Percentiles rank a stretch among this genome's conserved stretches.
Evolutionary conservation across 2,888 invertebrate genomes (phyloP).

Genomic region (Leptarthrus brevirostris): DNA sequence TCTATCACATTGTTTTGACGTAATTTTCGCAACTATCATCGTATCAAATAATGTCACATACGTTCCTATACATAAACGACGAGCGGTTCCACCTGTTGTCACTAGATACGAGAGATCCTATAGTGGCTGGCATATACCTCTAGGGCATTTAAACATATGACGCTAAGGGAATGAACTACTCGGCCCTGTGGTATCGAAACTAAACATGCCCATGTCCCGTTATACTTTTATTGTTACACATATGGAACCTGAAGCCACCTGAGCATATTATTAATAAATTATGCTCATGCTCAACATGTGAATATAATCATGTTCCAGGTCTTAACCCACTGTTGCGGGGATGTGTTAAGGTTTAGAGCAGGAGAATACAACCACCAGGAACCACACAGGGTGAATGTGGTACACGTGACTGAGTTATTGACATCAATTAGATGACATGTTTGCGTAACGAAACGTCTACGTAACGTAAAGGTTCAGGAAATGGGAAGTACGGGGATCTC

Average conservation of each 20-base stretch:
- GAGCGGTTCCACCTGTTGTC: constrained; percentile 20
- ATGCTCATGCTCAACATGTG: constrained; percentile 43
- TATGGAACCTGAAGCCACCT: constrained; percentile 39
- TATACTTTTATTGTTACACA: constrained; percentile 25
- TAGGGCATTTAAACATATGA: constrained; percentile 19
- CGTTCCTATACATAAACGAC: not conserved
- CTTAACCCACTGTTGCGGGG: not conserved
- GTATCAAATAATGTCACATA: not conserved
- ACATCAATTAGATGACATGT: constrained; percentile 47
- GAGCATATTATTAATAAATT: constrained; percentile 47
- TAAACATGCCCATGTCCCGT: constrained; percentile 15
- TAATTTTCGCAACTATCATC: constrained; percentile 5
- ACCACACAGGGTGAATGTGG: constrained; percentile 6
- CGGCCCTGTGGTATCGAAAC: constrained; percentile 22
- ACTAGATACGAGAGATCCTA: not conserved
- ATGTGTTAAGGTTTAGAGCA: not conserved
- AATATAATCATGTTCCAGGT: constrained; percentile 40
- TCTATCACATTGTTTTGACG: constrained; percentile 32
- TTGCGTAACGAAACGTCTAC: constrained; percentile 20
- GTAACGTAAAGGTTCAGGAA: not conserved
- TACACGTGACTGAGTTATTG: constrained; percentile 46
- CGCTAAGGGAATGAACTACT: not conserved
- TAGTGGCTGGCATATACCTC: constrained; percentile 9
- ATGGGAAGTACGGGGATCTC: not conserved
- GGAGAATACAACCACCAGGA: constrained; percentile 1